Evolutionary conservation across 2,113 vertebrate species (phyloP), one percentile per base, ranked within the genome.

Genomic region (Chloropsis hardwickii): DNA sequence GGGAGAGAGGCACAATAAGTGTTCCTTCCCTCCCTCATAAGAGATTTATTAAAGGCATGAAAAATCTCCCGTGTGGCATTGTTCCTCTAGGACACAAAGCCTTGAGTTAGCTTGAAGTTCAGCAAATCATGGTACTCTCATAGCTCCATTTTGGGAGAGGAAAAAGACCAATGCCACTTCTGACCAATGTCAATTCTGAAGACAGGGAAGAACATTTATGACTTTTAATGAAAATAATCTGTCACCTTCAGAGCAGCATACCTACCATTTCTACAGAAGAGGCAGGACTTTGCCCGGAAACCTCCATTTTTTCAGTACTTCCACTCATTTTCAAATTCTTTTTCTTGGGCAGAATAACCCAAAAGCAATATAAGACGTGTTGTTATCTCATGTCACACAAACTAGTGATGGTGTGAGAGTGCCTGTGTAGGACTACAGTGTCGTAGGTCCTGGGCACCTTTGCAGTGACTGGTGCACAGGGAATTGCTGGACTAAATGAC

Each of bases 31-130:
- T 73, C 23, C 53, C 39, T 81, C 31, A 28, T 62, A 44, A 61
- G 50, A 48, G 8, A 25, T 71, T 86, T 61, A 50, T 60, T 57
- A 19, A 67, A 85, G 53, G 53, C 31, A 28, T 67, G 44, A 71
- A 88, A 71, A 62, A 33, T 81, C 40, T 77, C 13, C 12, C 0
- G 0, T 53, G 25, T 40, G 56, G 25, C 64, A 28, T 45, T 0
- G 0, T 53, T 81, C 42, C 31, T 45, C n/a, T 73, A 66, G 69
- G 42, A 62, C 9, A 8, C 37, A 70, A 53, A 62, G 39, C 31
- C 10, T 81, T n/a, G 39, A 83, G 28, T 65, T 66, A 62, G 20
- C 40, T 8, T 86, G 50, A 95, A n/a, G 28, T 94, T 94, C 71
- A 57, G 37, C 22, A 88, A 51, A 35, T 79, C 23, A 1, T 61